Evolutionary conservation across 2,113 vertebrate species (phyloP).

Genomic region (Promerops cafer): DNA sequence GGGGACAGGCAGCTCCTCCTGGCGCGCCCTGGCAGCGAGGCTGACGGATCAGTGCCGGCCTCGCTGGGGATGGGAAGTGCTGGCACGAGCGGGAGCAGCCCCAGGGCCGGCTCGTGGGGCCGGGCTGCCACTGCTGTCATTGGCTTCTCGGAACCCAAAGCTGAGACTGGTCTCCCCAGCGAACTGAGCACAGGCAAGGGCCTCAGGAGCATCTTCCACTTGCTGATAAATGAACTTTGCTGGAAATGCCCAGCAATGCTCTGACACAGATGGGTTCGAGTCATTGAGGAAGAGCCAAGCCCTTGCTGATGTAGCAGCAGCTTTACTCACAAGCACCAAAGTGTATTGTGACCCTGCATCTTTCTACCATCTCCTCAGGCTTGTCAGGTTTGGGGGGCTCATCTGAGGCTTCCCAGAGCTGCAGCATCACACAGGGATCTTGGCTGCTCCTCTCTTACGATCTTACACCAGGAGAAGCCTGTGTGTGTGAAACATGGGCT

Average conservation of each 20-base stretch:
- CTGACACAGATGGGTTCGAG: neutral
- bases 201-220: neutral
- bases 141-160: neutral
- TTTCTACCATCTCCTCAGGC: neutral
- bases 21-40: neutral
- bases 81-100: neutral
- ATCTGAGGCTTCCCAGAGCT: neutral
- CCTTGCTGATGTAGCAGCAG: neutral
- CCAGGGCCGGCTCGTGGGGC: neutral
- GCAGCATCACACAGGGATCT: neutral
- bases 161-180: neutral
- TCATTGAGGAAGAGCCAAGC: neutral
- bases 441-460: neutral
- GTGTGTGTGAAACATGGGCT: neutral
- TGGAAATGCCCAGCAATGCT: accelerated
- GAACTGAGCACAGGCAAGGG: neutral
- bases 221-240: neutral
- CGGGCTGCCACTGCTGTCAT: accelerated
- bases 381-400: neutral
- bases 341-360: accelerated
- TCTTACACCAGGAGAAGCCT: neutral
- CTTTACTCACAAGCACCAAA: neutral
- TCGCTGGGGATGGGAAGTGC: neutral
- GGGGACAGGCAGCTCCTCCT: neutral
- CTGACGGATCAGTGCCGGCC: accelerated